phyloP scores from a whole-genome alignment of 2,888 invertebrate genomes.

The Craniophora ligustri region DNA sequence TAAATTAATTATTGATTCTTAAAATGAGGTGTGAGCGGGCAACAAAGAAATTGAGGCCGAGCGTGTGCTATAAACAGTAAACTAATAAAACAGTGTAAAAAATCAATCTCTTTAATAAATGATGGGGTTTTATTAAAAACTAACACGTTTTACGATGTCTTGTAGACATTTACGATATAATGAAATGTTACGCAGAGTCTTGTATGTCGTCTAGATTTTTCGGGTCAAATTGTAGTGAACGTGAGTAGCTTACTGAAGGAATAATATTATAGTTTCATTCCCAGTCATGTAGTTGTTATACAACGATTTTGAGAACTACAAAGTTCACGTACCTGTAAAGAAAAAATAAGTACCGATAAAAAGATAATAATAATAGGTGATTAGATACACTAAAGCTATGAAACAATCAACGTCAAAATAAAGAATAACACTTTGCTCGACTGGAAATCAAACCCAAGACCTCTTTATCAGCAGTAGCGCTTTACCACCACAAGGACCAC shows the following conservation, averaged over 20 bases:
- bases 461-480: no score
- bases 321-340: not conserved
- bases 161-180: constrained; percentile 33
- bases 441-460: no score
- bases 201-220: constrained; percentile 40
- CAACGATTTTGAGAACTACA: not conserved
- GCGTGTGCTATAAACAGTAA: no score
- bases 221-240: constrained; percentile 41
- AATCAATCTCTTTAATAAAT: constrained; percentile 35
- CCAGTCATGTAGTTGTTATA: constrained; percentile 7
- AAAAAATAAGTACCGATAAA: not conserved
- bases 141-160: constrained; percentile 44
- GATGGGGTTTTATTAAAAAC: constrained; percentile 46
- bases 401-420: not conserved
- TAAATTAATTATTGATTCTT: no score
- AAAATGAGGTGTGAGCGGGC: no score
- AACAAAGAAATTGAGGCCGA: no score
- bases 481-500: no score
- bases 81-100: constrained; percentile 38
- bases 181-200: constrained; percentile 32
- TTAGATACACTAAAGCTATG: not conserved
- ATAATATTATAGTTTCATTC: constrained; percentile 18
- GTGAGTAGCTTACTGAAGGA: constrained; percentile 29
- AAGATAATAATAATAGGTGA: not conserved
- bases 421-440: no score